Base-by-base conservation (phyloP, 2,888 invertebrate genomes). In the Leucoma salicis region DNA sequence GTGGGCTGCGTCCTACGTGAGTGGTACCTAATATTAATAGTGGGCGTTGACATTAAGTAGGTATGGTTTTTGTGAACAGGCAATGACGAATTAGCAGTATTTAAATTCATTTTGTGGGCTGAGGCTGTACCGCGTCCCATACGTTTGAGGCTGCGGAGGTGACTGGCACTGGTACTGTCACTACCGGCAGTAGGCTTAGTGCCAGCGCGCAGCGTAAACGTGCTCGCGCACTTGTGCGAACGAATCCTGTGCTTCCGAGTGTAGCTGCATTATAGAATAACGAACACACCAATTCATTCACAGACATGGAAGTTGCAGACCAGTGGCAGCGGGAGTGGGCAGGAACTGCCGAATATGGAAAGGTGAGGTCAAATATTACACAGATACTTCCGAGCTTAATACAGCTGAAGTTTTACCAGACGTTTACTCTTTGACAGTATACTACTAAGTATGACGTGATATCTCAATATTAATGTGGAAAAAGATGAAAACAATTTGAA, bases 321-420 rank as follows among this genome's bases (percentile, higher is more conserved):
- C 88, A 87, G 74, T 89, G 89, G 89, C 82, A 82, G 58, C 75
- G 84, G 68, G 78, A 88, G 78, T 89, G 89, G 89, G 80, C 89
- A 54, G 89, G 89, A 52, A 78, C 84, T 35, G 89, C 89, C 61
- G 89, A 89, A 74, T 89, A 83, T 74, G 89, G 89, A 63, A 87
- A 89, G 78, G 89, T 89, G 63, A 81, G 76, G 55, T 53, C 63
- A 50, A 46, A 49, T n/a, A 21, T 21, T 21, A 21, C 6, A 21
- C 21, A 21, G n/a, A n/a, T n/a, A n/a, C n/a, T n/a, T n/a, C n/a
- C n/a, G n/a, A n/a, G n/a, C n/a, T n/a, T n/a, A n/a, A n/a, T n/a
- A n/a, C n/a, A n/a, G n/a, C n/a, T n/a, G n/a, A n/a, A n/a, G n/a
- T n/a, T n/a, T n/a, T n/a, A n/a, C n/a, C n/a, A n/a, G n/a, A n/a